These are phyloP conservation scores for Nycteola revayana DNA, from an alignment of 2,888 invertebrate genomes.

Conservation along the genomic window DNA sequence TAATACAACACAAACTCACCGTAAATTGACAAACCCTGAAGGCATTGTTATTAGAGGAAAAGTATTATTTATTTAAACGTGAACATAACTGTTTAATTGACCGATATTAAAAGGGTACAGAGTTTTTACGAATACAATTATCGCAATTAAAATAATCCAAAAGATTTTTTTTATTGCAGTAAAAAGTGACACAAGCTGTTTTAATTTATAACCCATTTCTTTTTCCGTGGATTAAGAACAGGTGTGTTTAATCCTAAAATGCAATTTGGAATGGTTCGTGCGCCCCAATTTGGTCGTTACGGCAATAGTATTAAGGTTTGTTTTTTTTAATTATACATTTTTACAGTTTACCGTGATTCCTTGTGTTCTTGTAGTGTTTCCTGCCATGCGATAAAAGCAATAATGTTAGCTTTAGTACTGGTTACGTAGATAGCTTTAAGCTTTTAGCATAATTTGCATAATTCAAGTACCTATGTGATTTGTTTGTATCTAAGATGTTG, in stretches of 20 bases:
- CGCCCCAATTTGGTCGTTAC: conserved; percentile 13
- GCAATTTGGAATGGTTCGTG: conserved; percentile 8
- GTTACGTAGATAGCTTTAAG: neutral
- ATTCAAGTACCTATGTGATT: no score
- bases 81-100: no score
- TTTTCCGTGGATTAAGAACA: neutral
- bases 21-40: no score
- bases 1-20: no score
- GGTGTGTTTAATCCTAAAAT: conserved; percentile 4
- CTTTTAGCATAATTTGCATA: no score
- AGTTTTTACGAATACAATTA: no score
- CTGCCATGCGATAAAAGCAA: neutral
- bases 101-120: no score
- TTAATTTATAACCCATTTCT: conserved; percentile 13
- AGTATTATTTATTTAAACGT: no score
- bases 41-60: no score
- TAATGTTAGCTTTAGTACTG: neutral
- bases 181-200: conserved; percentile 10
- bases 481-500: no score
- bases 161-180: no score
- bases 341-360: conserved; percentile 1
- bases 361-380: conserved; percentile 6
- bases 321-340: conserved; percentile 1
- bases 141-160: no score
- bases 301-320: conserved; percentile 2